Evolutionary conservation across 1,140 invertebrate genomes (phyloP).

Genomic region (Eubasilissa regina): DNA sequence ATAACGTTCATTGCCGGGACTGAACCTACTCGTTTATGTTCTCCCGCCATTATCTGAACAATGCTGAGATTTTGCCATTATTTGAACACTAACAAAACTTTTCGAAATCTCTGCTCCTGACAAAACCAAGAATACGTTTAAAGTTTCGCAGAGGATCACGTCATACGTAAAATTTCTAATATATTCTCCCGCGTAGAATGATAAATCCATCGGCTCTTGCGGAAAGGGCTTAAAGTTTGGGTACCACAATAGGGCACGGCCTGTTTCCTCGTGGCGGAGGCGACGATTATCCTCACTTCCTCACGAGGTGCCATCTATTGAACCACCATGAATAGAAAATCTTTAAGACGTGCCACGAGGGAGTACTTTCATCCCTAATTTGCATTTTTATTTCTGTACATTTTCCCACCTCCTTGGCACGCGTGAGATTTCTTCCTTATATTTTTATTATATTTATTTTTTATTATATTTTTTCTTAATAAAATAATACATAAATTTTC

Average conservation of each 20-base stretch:
- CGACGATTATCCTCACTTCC: constrained; percentile 36
- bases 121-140: constrained; percentile 10
- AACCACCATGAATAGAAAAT: constrained; percentile 34
- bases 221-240: constrained; percentile 28
- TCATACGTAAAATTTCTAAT: constrained; percentile 34
- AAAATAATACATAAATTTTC: no score
- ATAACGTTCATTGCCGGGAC: not conserved
- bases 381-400: constrained; percentile 22
- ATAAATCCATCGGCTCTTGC: constrained; percentile 31
- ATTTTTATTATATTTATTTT: no score
- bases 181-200: constrained; percentile 37
- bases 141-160: constrained; percentile 26
- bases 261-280: constrained; percentile 18
- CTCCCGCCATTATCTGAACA: constrained; percentile 1
- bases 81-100: constrained; percentile 15
- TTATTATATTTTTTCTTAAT: no score
- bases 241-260: constrained; percentile 20
- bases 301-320: constrained; percentile 23
- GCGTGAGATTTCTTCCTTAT: no score
- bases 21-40: not conserved
- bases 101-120: not conserved
- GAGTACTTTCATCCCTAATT: constrained; percentile 22
- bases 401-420: no score
- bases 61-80: not conserved
- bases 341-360: constrained; percentile 34